Base-by-base conservation (phyloP, 2,797 vertebrate species). In the Arremon aurantiirostris region DNA sequence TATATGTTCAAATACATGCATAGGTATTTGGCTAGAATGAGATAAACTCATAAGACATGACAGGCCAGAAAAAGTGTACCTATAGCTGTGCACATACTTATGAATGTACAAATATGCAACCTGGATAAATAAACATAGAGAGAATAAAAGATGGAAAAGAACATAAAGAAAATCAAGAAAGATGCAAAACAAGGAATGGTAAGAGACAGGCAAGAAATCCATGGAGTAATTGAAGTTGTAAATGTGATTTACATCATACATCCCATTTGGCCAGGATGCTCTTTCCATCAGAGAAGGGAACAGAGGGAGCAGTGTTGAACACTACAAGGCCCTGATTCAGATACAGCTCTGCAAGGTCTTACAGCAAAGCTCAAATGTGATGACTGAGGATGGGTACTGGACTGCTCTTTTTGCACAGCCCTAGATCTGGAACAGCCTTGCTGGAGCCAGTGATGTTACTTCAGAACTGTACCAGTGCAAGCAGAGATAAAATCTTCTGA, bases 401-500 rank as follows among this genome's bases (percentile, higher is more conserved):
- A 59, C 27, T 55, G 20, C 6, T 75, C 5, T 66, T 28, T 47
- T 47, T 42, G 34, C 42, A 69, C 22, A 46, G 4, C 20, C 16
- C 9, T 34, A 44, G 22, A 39, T n/a, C 59, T 82, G 47, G 26
- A 89, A 42, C 37, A 73, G 35, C 18, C 50, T 60, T 82, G 18
- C 35, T 68, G 28, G 56, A 75, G 41, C n/a, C 8, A 24, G 15
- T 49, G 56, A 46, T 84, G 39, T 56, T 78, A 76, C 65, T 84
- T 44, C 90, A 86, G 47, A 65, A 64, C 24, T 44, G 44, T 63
- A 91, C 55, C 55, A 75, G 37, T 76, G n/a, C 0, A 2, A 73
- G 30, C n/a, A 75, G 44, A 92, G 82, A 86, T 63, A 95, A 95
- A 93, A 79, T 46, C 63, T 83, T 79, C 70, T 70, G 50, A 68